phyloP scores from a whole-genome alignment of 2,113 vertebrate species.

The Calyptomena viridis region DNA sequence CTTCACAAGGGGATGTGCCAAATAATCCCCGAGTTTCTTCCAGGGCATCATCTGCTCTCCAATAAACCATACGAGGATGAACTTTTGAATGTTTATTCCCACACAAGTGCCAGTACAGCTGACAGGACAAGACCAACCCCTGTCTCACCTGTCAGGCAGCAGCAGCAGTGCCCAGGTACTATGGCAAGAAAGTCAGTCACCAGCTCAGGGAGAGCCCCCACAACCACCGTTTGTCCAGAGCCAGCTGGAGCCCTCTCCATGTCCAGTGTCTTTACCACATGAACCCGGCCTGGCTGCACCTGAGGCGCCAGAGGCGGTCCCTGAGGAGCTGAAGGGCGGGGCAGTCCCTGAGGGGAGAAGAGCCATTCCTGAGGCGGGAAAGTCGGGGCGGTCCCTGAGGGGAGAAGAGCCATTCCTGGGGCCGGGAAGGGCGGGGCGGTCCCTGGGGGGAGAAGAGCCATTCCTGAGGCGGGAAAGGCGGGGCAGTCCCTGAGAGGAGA shows the following conservation, averaged over 20 bases:
- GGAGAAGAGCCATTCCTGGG: too few relatives aligned
- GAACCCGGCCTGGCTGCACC: not conserved
- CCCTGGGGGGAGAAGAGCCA: not conserved
- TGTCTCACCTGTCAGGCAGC: not conserved
- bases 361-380: too few relatives aligned
- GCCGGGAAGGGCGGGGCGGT: too few relatives aligned
- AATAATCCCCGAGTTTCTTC: not conserved
- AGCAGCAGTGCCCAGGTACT: not conserved
- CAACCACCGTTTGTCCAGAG: accelerated
- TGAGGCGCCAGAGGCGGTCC: not conserved
- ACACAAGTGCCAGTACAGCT: not conserved
- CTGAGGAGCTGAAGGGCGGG: not conserved
- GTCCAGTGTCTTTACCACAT: accelerated
- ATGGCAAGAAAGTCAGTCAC: accelerated
- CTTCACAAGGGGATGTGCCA: not conserved
- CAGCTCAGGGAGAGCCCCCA: not conserved
- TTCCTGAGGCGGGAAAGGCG: accelerated
- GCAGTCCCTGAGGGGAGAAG: too few relatives aligned
- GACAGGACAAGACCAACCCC: not conserved
- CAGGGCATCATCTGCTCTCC: not conserved
- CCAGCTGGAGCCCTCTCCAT: accelerated
- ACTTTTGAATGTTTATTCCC: not conserved
- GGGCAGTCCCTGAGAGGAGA: too few relatives aligned
- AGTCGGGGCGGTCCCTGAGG: not conserved
- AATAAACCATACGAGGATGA: not conserved